A percentile compares a stretch with the other conserved stretches of the same genome.
Conservation (phyloP, 2,888 invertebrate genomes). For the Cephus nigrinus region DNA sequence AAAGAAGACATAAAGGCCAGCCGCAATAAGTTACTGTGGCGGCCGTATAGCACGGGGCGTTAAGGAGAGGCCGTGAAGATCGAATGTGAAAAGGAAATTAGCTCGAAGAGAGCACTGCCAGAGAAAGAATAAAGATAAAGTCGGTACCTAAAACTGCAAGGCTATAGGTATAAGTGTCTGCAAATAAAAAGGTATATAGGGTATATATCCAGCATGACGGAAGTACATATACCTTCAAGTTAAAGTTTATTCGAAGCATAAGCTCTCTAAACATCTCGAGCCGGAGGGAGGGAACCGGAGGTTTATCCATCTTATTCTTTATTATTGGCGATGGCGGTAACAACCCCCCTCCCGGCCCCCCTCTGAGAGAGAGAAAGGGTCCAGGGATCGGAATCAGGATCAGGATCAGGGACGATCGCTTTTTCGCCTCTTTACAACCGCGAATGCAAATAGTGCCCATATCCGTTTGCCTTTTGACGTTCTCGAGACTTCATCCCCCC, state of each 20-base stretch:
- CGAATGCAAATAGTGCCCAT: slow-evolving; percentile 63
- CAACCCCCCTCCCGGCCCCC: neutral
- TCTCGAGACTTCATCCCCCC: slow-evolving; percentile 30
- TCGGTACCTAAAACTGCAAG: neutral
- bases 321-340: slow-evolving; percentile 46
- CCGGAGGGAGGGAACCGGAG: slow-evolving; percentile 34
- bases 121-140: slow-evolving; percentile 31
- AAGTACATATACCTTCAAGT: slow-evolving; percentile 27
- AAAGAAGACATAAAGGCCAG: slow-evolving; percentile 27
- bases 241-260: slow-evolving; percentile 58
- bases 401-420: slow-evolving; percentile 21
- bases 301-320: slow-evolving; percentile 51
- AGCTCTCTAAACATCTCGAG: slow-evolving; percentile 44
- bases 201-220: slow-evolving; percentile 2
- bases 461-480: slow-evolving; percentile 49
- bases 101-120: slow-evolving; percentile 41
- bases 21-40: slow-evolving; percentile 51
- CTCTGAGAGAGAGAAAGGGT: slow-evolving; percentile 2
- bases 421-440: slow-evolving; percentile 57
- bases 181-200: slow-evolving; percentile 17
- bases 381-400: neutral
- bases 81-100: slow-evolving; percentile 65
- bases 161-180: neutral
- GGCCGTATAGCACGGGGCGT: slow-evolving; percentile 35
- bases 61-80: slow-evolving; percentile 58